phyloP scores from a whole-genome alignment of 1,140 invertebrate species.

The Triops cancriformis region DNA sequence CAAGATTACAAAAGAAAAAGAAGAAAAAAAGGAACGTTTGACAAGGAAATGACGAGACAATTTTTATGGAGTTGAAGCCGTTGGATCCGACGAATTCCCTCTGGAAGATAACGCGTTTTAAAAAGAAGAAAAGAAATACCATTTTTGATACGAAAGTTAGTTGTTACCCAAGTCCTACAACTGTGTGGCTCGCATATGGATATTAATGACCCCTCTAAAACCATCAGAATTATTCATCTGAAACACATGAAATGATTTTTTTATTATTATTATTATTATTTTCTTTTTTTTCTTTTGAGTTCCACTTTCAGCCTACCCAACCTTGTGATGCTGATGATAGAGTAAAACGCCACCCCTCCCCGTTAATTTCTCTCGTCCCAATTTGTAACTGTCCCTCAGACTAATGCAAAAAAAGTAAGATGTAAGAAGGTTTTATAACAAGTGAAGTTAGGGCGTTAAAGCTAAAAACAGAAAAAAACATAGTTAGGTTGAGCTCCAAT shows the following conservation, averaged over 20 bases:
- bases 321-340: constrained; percentile 4
- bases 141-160: constrained; percentile 14
- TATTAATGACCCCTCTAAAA: background rate
- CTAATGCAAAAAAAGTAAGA: background rate
- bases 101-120: constrained; percentile 1
- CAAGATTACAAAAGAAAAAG: background rate
- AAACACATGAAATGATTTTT: background rate
- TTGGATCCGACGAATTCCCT: constrained; percentile 5
- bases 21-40: background rate
- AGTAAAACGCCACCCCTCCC: background rate
- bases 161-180: background rate
- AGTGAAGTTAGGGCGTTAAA: background rate
- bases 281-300: background rate
- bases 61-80: constrained; percentile 10
- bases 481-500: constrained; percentile 2
- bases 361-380: background rate
- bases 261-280: too few species aligned
- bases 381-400: background rate
- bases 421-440: background rate
- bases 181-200: background rate
- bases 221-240: background rate
- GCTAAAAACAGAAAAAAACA: background rate
- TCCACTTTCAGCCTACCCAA: background rate
- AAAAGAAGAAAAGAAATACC: constrained; percentile 6
- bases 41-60: constrained; percentile 8